Percentiles rank a stretch among this genome's conserved stretches.
phyloP scores from a whole-genome alignment of 1,140 invertebrate species.

The Ceratitis capitata region DNA sequence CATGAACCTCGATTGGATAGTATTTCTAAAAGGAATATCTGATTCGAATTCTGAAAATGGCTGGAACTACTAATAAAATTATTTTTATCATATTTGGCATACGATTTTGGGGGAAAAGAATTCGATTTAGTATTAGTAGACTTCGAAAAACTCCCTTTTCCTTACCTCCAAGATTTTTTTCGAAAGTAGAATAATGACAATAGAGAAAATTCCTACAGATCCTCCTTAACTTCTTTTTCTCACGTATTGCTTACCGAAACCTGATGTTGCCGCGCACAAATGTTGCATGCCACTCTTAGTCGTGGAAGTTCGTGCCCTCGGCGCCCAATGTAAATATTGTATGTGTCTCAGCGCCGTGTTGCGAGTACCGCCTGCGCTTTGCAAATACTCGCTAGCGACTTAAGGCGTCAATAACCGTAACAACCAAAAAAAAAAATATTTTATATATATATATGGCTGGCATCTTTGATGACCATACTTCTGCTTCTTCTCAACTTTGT shows the following conservation, averaged over 20 bases:
- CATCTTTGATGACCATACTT: slow-evolving; percentile 24
- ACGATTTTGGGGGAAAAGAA: too few species aligned
- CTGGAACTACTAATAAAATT: too few species aligned
- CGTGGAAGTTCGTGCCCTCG: not conserved
- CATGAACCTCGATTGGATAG: too few species aligned
- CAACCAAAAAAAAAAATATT: not conserved
- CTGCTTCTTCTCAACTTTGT: not conserved
- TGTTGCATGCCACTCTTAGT: slow-evolving; percentile 10
- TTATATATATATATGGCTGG: too few species aligned
- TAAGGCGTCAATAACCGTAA: not conserved
- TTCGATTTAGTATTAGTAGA: too few species aligned
- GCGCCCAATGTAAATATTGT: not conserved
- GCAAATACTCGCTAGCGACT: not conserved
- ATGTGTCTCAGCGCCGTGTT: not conserved
- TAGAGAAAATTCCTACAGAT: too few species aligned
- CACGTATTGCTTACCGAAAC: not conserved
- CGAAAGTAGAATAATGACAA: too few species aligned
- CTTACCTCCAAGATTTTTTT: too few species aligned
- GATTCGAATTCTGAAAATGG: too few species aligned
- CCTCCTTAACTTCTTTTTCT: not conserved
- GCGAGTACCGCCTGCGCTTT: not conserved
- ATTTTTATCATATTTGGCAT: too few species aligned
- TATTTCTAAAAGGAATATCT: too few species aligned
- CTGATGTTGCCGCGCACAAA: not conserved
- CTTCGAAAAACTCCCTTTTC: too few species aligned